These are phyloP conservation scores for Melipona quadrifasciata DNA, from an alignment of 1,140 invertebrate genomes.

Conservation along the genomic window DNA sequence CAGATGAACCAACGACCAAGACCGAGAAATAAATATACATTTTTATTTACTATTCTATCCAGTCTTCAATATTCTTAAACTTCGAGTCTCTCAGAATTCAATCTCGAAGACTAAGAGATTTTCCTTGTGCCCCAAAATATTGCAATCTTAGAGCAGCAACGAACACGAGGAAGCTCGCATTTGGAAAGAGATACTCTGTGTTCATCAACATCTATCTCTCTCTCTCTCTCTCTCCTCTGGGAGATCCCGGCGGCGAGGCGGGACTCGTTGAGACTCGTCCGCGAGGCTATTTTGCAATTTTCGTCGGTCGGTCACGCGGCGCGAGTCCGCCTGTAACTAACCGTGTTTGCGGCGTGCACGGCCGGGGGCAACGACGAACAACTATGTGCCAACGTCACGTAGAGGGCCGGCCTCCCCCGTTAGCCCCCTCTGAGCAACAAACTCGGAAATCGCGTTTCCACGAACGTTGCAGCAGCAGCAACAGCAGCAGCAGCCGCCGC, in stretches of 20 bases:
- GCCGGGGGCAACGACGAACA: constrained; percentile 54
- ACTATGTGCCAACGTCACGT: constrained; percentile 69
- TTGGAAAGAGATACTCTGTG: neutral
- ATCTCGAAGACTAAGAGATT: neutral
- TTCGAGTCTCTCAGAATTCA: neutral
- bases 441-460: constrained; percentile 58
- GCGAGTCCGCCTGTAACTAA: constrained; percentile 67
- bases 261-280: constrained; percentile 26
- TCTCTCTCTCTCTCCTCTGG: neutral
- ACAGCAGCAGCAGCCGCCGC: neutral
- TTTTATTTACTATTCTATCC: no score
- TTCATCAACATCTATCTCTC: neutral
- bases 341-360: constrained; percentile 63
- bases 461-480: constrained; percentile 13
- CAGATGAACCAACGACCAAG: no score
- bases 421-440: neutral
- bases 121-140: neutral
- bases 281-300: constrained; percentile 68
- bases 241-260: neutral
- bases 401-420: constrained; percentile 30
- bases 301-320: constrained; percentile 68
- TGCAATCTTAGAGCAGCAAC: neutral
- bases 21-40: no score
- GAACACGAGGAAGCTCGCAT: neutral
- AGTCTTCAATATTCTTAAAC: no score